These are phyloP conservation scores for Pedetes capensis DNA, from an alignment of 2,113 vertebrate genomes.

Conservation along the genomic window DNA sequence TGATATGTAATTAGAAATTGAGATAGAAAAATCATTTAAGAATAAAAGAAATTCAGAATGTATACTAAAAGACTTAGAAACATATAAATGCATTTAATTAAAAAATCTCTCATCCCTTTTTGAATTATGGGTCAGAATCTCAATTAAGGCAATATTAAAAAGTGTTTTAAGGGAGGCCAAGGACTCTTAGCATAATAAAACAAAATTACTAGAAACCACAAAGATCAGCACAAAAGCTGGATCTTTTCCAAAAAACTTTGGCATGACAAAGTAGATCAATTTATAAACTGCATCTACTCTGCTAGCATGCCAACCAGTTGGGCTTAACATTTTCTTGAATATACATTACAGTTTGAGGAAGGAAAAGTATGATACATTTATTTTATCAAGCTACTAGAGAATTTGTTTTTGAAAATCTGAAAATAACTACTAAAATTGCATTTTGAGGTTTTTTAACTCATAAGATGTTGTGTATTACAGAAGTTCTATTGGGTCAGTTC, in stretches of 20 bases:
- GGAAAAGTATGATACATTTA: background rate
- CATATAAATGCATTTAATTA: conserved; percentile 51
- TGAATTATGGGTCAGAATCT: conserved; percentile 55
- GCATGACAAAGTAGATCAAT: conserved; percentile 43
- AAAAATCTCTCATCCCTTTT: conserved; percentile 11
- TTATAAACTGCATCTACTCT: conserved; percentile 32
- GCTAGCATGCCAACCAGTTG: background rate
- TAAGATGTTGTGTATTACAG: background rate
- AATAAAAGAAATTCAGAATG: no score
- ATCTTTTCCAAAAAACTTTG: conserved; percentile 56
- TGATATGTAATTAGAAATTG: no score
- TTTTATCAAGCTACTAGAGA: background rate
- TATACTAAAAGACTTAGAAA: conserved; percentile 17
- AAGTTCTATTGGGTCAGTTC: background rate
- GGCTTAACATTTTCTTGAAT: conserved; percentile 2
- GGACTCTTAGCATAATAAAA: conserved; percentile 45
- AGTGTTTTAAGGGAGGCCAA: conserved; percentile 53
- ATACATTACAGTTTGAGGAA: background rate
- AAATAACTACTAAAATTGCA: background rate
- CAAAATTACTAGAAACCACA: conserved; percentile 53
- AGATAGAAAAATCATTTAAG: no score
- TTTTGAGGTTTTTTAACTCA: background rate
- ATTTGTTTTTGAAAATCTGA: background rate
- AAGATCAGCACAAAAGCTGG: conserved; percentile 63
- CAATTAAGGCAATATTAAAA: conserved; percentile 68